Evolutionary conservation across 2,113 vertebrate species (phyloP).

Genomic region (Oncorhynchus gorbuscha): DNA sequence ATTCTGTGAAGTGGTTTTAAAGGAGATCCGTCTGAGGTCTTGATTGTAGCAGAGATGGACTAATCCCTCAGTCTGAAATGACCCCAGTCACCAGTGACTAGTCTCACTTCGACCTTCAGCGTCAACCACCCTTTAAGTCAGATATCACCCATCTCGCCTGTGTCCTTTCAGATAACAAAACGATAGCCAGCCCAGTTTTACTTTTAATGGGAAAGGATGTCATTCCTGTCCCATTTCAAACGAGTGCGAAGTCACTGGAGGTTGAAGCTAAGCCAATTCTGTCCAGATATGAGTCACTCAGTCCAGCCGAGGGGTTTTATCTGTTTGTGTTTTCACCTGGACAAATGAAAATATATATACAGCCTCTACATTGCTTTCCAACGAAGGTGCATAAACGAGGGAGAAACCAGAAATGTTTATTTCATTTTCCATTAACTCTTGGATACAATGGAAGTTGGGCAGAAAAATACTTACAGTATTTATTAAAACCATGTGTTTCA

Average conservation of each 20-base stretch:
- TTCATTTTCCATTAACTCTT: no score
- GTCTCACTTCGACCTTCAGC: not conserved
- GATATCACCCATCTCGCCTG: not conserved
- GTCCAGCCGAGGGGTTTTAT: no score
- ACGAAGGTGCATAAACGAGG: no score
- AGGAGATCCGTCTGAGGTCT: not conserved
- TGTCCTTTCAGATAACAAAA: not conserved
- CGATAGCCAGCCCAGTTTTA: not conserved
- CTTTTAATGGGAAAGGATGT: not conserved
- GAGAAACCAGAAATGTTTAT: no score
- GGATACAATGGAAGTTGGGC: no score
- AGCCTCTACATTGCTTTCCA: no score
- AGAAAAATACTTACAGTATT: no score
- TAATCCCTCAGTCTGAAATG: not conserved
- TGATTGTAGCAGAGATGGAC: not conserved
- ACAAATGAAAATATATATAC: no score
- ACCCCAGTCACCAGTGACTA: not conserved
- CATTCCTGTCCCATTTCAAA: not conserved
- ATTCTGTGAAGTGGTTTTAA: not conserved
- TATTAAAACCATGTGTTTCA: no score
- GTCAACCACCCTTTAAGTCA: not conserved
- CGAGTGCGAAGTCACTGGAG: conserved; percentile 37
- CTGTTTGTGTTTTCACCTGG: no score
- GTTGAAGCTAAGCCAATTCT: conserved; percentile 40
- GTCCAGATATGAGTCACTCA: conserved; percentile 35